Evolutionary conservation across 2,888 invertebrate species (phyloP).

Genomic region (Orchestes rusci): DNA sequence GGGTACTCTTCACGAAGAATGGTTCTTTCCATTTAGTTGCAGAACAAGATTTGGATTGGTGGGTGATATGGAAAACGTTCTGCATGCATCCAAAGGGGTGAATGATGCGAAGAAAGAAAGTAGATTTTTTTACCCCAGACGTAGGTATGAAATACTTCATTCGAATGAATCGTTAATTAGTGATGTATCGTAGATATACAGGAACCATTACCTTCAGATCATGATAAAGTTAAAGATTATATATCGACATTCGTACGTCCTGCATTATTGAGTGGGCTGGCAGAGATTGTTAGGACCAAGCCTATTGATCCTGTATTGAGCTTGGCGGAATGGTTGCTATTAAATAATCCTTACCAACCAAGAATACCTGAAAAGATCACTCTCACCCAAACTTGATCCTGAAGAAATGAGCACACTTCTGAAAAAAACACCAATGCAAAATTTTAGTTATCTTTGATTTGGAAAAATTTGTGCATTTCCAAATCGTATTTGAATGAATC

Average conservation of each 20-base stretch:
- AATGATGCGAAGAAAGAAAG: slow-evolving; percentile 69
- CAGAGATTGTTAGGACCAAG: slow-evolving; percentile 60
- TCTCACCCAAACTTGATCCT: too few relatives aligned
- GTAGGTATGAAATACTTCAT: too few relatives aligned
- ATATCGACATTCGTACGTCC: slow-evolving; percentile 60
- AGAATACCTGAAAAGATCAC: slow-evolving; percentile 43
- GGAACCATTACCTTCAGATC: slow-evolving; percentile 60
- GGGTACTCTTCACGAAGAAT: slow-evolving; percentile 57
- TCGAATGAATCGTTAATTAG: too few relatives aligned
- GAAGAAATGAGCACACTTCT: slow-evolving; percentile 37
- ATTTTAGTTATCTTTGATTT: too few relatives aligned
- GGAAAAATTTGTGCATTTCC: too few relatives aligned
- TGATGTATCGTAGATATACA: slow-evolving; percentile 54
- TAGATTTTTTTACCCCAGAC: slow-evolving; percentile 79
- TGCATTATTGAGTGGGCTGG: slow-evolving; percentile 54
- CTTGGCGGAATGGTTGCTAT: slow-evolving; percentile 68
- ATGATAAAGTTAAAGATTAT: slow-evolving; percentile 59
- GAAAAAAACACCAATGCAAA: slow-evolving; percentile 11
- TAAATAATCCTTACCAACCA: slow-evolving; percentile 71
- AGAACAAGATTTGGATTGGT: slow-evolving; percentile 64
- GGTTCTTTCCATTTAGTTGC: slow-evolving; percentile 62
- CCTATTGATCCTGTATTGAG: slow-evolving; percentile 71
- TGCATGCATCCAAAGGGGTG: slow-evolving; percentile 71
- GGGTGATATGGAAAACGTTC: slow-evolving; percentile 59
- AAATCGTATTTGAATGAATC: too few relatives aligned